Conservation (phyloP, 1,140 invertebrate species). For the Meloidogyne exigua region DNA sequence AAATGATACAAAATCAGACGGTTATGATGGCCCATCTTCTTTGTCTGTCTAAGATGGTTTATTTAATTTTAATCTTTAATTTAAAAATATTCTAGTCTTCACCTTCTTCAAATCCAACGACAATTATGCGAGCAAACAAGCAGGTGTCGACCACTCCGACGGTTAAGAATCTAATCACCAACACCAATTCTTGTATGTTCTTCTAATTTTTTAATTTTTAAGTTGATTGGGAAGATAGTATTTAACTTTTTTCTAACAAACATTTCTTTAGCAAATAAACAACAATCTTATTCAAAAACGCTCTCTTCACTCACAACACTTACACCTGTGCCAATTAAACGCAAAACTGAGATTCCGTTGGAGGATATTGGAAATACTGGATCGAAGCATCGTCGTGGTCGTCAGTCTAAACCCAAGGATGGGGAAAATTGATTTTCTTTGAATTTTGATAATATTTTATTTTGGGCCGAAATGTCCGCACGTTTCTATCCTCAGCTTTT, state of each 20-base stretch:
- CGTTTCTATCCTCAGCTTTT: too few species aligned
- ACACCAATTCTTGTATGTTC: not conserved
- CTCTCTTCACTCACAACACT: not conserved
- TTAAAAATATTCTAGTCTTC: not conserved
- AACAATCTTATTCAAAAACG: not conserved
- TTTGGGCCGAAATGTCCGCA: too few species aligned
- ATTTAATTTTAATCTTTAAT: not conserved
- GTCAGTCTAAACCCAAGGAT: not conserved
- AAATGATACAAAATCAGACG: not conserved
- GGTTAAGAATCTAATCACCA: not conserved
- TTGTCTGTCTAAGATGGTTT: not conserved
- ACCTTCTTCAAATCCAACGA: not conserved
- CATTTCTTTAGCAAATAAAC: not conserved
- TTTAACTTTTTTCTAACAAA: not conserved
- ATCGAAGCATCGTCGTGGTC: not conserved
- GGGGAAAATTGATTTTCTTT: not conserved
- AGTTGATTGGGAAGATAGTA: too few species aligned
- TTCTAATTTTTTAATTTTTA: not conserved
- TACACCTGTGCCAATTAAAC: slow-evolving; percentile 1
- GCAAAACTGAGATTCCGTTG: not conserved
- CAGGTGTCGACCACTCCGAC: too few species aligned
- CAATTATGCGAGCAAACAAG: too few species aligned
- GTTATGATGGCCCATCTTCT: not conserved
- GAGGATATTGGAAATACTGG: not conserved
- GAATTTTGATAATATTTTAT: too few species aligned